Evolutionary conservation across 2,888 invertebrate genomes (phyloP).

Genomic region (Limenitis arthemis): DNA sequence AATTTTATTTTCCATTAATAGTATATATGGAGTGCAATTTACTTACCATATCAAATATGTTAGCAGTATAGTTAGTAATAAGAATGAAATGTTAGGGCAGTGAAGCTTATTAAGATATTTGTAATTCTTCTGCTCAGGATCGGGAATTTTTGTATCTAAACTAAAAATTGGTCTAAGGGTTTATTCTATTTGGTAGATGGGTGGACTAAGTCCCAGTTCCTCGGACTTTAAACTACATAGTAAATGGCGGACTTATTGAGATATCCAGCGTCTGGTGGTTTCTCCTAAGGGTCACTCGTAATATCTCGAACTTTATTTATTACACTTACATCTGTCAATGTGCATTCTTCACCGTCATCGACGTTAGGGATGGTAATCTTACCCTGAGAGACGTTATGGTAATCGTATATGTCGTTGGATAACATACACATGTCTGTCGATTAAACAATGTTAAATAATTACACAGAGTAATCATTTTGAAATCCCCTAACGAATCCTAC

Average conservation of each 20-base stretch:
- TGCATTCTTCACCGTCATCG: slow-evolving; percentile 95
- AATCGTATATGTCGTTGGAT: slow-evolving; percentile 92
- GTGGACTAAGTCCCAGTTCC: slow-evolving; percentile 6
- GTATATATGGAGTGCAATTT: background rate
- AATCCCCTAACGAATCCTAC: slow-evolving; percentile 21
- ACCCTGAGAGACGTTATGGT: slow-evolving; percentile 96
- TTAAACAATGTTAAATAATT: slow-evolving; percentile 40
- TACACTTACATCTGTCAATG: slow-evolving; percentile 89
- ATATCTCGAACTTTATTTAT: slow-evolving; percentile 18
- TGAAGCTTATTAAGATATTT: slow-evolving; percentile 10
- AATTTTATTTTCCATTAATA: background rate
- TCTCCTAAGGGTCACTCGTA: slow-evolving; percentile 22
- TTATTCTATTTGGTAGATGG: background rate
- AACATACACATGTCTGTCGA: slow-evolving; percentile 84
- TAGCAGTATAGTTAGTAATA: slow-evolving; percentile 7
- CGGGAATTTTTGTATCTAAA: background rate
- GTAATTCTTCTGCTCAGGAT: slow-evolving; percentile 12
- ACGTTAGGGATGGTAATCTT: slow-evolving; percentile 95
- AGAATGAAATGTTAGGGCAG: slow-evolving; percentile 8
- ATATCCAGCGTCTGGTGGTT: slow-evolving; percentile 19
- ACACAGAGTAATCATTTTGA: slow-evolving; percentile 22
- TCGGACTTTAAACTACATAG: slow-evolving; percentile 8
- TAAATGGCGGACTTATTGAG: slow-evolving; percentile 1
- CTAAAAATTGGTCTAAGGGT: background rate
- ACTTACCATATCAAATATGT: background rate